Evolutionary conservation across 2,888 invertebrate species (phyloP), one percentile per base, ranked within the genome.

Genomic region (Bimastos eiseni): DNA sequence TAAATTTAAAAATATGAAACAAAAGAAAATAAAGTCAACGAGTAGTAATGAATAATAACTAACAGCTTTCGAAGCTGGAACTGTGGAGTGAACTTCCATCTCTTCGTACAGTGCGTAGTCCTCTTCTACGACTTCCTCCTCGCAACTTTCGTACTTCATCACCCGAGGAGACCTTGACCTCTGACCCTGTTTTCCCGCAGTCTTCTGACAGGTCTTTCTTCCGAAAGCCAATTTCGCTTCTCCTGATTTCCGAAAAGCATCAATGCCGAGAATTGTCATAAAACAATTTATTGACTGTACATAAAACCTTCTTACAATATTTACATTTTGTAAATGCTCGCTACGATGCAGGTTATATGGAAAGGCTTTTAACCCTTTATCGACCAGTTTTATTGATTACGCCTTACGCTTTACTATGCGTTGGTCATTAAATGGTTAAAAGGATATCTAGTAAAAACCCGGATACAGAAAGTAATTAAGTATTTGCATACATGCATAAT

Each of bases 91-190:
- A 86, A 86, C 37, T 1, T 86, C 86, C 86, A 37, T 37, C 6
- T 86, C 86, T 86, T 37, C 86, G 86, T 86, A 86, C 21, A 86
- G 34, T 1, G 86, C 86, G 15, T 34, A 36, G 37, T 86, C 86
- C 15, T 86, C 86, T 24, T 86, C 86, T 36, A 86, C 17, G 21
- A 86, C 86, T 36, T 86, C 86, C 30, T 86, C 86, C 86, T 86
- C 86, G 37, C 86, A 86, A 36, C 86, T 86, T 86, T 86, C 86
- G 15, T 86, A 86, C 37, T 86, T 86, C 86, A 86, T 36, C 19
- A 86, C 36, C 24, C 2, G 36, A 86, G 86, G 86, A n/a, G 86
- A 86, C 34, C 86, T 37, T 15, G 86, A 86, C 37, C 34, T 86
- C 8, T 37, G 86, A 34, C 86, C 86, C 36, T 86, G 86, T 36